Percentiles rank a stretch among this genome's conserved stretches.
Conservation (phyloP, 2,888 invertebrate species). For the Unio delphinus region DNA sequence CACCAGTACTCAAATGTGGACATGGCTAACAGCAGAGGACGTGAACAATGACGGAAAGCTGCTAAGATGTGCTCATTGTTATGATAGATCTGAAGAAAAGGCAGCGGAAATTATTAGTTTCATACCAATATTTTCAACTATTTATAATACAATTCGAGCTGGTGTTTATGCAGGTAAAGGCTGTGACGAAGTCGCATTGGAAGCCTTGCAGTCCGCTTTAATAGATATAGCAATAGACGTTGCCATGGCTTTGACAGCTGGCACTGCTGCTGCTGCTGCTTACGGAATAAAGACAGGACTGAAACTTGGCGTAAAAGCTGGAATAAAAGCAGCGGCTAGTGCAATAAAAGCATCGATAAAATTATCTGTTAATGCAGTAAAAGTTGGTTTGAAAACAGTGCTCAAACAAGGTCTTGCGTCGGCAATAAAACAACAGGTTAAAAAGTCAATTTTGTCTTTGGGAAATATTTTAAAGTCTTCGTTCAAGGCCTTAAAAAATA, state of each 20-base stretch:
- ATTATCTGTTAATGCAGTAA: constrained; percentile 7
- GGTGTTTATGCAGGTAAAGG: constrained; percentile 8
- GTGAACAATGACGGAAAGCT: constrained; percentile 10
- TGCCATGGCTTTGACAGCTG: constrained; percentile 4
- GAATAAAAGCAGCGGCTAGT: constrained; percentile 7
- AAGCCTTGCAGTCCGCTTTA: constrained; percentile 1
- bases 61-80: constrained; percentile 13
- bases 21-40: constrained; percentile 2
- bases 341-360: constrained; percentile 11
- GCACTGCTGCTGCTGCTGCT: constrained; percentile 9
- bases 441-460: too few relatives aligned
- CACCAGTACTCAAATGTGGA: constrained; percentile 11
- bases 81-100: constrained; percentile 14
- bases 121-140: constrained; percentile 5
- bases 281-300: constrained; percentile 15
- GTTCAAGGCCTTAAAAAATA: too few relatives aligned
- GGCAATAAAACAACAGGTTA: too few relatives aligned
- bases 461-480: too few relatives aligned
- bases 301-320: constrained; percentile 13
- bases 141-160: constrained; percentile 12
- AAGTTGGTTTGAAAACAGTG: background rate
- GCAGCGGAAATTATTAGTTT: constrained; percentile 14
- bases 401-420: background rate
- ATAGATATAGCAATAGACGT: constrained; percentile 11
- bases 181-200: constrained; percentile 10